These are phyloP conservation scores for Mesodorylaimus sp. DNA, from an alignment of 2,888 invertebrate species.

Conservation along the genomic window DNA sequence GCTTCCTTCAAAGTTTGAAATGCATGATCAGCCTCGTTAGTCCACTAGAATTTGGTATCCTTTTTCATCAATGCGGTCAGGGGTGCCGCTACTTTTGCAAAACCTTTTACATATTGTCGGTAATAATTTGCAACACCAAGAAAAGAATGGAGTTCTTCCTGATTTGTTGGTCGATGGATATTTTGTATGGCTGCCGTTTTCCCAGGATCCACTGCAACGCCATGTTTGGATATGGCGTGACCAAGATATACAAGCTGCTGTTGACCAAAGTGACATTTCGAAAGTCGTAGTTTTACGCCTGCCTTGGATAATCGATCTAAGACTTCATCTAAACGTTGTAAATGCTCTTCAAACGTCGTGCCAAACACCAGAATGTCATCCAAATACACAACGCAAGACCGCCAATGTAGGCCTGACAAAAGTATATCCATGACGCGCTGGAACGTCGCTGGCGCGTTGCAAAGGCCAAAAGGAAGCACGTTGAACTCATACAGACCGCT, in stretches of 20 bases:
- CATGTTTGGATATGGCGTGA: constrained; percentile 6
- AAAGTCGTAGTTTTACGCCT: constrained; percentile 14
- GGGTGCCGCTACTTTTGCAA: neutral
- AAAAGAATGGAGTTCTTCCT: neutral
- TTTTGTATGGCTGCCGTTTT: neutral
- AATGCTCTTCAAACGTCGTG: constrained; percentile 13
- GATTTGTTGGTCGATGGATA: neutral
- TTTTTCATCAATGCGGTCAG: neutral
- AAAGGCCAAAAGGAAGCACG: neutral
- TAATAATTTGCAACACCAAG: neutral
- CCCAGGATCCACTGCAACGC: neutral
- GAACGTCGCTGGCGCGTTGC: constrained; percentile 16
- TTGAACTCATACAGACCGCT: constrained; percentile 18
- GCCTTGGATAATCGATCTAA: constrained; percentile 13
- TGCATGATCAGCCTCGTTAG: neutral
- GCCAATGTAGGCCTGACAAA: constrained; percentile 13
- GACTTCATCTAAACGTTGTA: constrained; percentile 11
- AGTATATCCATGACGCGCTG: constrained; percentile 16
- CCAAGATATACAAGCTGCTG: constrained; percentile 12
- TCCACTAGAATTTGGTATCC: neutral
- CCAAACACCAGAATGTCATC: constrained; percentile 17
- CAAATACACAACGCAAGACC: constrained; percentile 15
- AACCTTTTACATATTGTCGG: neutral
- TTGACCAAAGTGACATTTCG: constrained; percentile 15
- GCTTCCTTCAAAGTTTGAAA: neutral